Conservation (phyloP, 2,113 vertebrate genomes). For the Proterorhinus semilunaris region DNA sequence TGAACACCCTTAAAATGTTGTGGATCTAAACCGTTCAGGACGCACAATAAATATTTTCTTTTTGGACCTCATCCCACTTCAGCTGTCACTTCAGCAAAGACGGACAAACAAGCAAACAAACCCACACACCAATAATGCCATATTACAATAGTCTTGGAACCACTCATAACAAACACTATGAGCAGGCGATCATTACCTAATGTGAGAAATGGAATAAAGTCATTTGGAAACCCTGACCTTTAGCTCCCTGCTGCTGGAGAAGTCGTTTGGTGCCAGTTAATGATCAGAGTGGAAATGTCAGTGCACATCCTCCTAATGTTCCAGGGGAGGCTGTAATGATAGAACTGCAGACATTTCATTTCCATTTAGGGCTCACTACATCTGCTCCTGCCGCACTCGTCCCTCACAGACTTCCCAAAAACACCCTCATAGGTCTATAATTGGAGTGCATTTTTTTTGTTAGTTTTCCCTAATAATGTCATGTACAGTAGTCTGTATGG, state of each 20-base stretch:
- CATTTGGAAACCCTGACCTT: not conserved
- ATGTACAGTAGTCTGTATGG: too few relatives aligned
- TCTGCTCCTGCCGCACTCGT: constrained; percentile 14
- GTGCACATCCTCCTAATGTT: constrained; percentile 21
- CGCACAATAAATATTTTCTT: not conserved
- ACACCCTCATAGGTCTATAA: not conserved
- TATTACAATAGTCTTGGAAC: not conserved
- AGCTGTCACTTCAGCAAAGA: too few relatives aligned
- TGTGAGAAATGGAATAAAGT: not conserved
- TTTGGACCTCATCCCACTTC: too few relatives aligned
- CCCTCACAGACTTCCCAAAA: not conserved
- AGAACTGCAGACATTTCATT: constrained; percentile 30
- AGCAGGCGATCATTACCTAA: not conserved
- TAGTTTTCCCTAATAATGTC: too few relatives aligned
- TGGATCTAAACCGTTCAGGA: too few relatives aligned
- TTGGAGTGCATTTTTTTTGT: not conserved
- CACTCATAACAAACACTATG: not conserved
- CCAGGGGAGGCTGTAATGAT: constrained; percentile 18
- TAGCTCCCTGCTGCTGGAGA: not conserved
- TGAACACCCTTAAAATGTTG: too few relatives aligned
- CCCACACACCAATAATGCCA: not conserved
- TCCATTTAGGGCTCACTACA: constrained; percentile 21
- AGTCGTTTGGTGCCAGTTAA: constrained; percentile 11
- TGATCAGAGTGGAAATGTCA: constrained; percentile 6
- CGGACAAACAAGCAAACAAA: not conserved